phyloP scores from a whole-genome alignment of 2,888 invertebrate genomes.

The Galeopsomyia nigrocyanea region DNA sequence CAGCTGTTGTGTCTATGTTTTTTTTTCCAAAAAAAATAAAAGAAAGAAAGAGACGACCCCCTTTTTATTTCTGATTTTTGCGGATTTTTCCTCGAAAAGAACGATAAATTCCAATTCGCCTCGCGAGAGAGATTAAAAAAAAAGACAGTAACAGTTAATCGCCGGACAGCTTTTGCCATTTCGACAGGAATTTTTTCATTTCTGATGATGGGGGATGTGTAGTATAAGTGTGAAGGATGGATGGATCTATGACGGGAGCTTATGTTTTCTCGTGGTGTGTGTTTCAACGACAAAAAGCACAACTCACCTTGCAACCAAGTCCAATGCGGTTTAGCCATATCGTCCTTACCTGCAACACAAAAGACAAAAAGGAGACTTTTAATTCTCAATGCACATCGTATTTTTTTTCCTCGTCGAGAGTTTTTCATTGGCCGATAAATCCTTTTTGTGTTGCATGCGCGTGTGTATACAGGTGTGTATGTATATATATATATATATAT shows the following conservation, averaged over 20 bases:
- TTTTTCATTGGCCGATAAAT: slow-evolving; percentile 45
- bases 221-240: slow-evolving; percentile 4
- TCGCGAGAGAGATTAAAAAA: slow-evolving; percentile 42
- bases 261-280: slow-evolving; percentile 43
- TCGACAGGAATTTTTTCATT: slow-evolving; percentile 37
- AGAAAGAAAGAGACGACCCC: no score
- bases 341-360: slow-evolving; percentile 67
- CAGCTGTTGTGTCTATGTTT: slow-evolving; percentile 37
- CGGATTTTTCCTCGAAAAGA: slow-evolving; percentile 32
- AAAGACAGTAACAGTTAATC: slow-evolving; percentile 39
- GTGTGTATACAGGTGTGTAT: background rate
- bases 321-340: slow-evolving; percentile 68
- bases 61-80: background rate
- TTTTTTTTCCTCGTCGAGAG: slow-evolving; percentile 32
- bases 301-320: slow-evolving; percentile 68
- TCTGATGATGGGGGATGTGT: slow-evolving; percentile 2
- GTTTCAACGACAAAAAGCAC: slow-evolving; percentile 56
- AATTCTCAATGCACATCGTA: slow-evolving; percentile 37
- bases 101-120: slow-evolving; percentile 44
- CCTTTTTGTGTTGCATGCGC: slow-evolving; percentile 34
- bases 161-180: slow-evolving; percentile 46
- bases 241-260: slow-evolving; percentile 12
- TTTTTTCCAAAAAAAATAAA: slow-evolving; percentile 19
- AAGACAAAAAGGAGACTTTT: slow-evolving; percentile 45
- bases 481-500: no score